Conservation (phyloP, 2,113 vertebrate species). For the Brachyhypopomus gauderio region DNA sequence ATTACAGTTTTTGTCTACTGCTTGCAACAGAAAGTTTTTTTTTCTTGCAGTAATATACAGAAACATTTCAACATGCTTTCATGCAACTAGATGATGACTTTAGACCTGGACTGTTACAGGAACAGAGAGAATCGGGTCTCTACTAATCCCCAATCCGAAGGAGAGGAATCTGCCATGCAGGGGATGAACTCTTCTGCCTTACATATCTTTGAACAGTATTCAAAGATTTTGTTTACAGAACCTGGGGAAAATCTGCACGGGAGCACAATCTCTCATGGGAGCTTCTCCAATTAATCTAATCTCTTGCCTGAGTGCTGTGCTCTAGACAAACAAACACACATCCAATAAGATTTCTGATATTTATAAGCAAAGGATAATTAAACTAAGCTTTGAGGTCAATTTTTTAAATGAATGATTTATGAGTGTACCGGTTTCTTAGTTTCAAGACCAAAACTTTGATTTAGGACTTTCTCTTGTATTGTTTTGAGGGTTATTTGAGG, state of each 20-base stretch:
- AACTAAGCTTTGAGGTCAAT: neutral
- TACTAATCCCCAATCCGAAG: too few relatives aligned
- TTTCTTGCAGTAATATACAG: too few relatives aligned
- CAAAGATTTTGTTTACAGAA: too few relatives aligned
- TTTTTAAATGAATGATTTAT: conserved; percentile 6
- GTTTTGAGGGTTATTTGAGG: conserved; percentile 10
- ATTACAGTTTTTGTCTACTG: neutral
- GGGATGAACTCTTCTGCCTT: too few relatives aligned
- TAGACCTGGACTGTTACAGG: too few relatives aligned
- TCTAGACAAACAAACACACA: neutral
- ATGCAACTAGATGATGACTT: too few relatives aligned
- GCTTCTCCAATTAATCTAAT: neutral
- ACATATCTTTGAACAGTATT: too few relatives aligned
- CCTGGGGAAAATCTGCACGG: too few relatives aligned
- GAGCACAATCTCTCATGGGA: too few relatives aligned
- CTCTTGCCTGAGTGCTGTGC: neutral
- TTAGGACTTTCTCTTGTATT: neutral
- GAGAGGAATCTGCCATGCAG: too few relatives aligned
- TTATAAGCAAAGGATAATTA: neutral
- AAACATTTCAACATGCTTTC: neutral
- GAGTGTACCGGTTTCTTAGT: neutral
- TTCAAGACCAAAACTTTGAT: neutral
- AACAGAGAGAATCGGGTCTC: too few relatives aligned
- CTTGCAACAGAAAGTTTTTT: neutral
- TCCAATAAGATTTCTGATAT: neutral